These are phyloP conservation scores for Craterocephalus amniculus DNA, from an alignment of 2,797 vertebrate genomes.

Conservation along the genomic window DNA sequence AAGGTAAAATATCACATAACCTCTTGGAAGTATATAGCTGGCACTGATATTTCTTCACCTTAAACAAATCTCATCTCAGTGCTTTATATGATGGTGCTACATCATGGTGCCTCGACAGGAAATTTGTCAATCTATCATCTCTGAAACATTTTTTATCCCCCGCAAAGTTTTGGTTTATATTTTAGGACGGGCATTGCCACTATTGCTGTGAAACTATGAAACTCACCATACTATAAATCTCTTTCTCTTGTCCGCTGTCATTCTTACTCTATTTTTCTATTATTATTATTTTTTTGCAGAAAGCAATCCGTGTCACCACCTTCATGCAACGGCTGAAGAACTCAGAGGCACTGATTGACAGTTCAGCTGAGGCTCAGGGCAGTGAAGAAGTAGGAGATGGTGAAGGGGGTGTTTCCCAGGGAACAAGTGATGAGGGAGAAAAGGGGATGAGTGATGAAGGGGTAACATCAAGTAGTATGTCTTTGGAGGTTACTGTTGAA, in stretches of 20 bases:
- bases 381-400: slow-evolving; percentile 57
- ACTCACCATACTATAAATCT: not conserved
- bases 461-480: slow-evolving; percentile 77
- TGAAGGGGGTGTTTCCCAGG: slow-evolving; percentile 65
- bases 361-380: slow-evolving; percentile 61
- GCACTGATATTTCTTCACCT: slow-evolving; percentile 54
- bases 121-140: slow-evolving; percentile 54
- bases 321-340: slow-evolving; percentile 90
- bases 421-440: slow-evolving; percentile 71
- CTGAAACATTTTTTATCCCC: slow-evolving; percentile 43
- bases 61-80: slow-evolving; percentile 51
- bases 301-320: slow-evolving; percentile 90
- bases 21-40: slow-evolving; percentile 63
- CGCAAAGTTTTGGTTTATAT: slow-evolving; percentile 10
- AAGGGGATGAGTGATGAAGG: slow-evolving; percentile 70
- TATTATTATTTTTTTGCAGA: slow-evolving; percentile 75
- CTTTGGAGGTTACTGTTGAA: slow-evolving; percentile 83
- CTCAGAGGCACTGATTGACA: slow-evolving; percentile 77
- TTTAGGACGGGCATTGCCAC: slow-evolving; percentile 15
- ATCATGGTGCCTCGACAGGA: slow-evolving; percentile 53
- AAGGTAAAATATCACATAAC: slow-evolving; percentile 46
- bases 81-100: slow-evolving; percentile 48
- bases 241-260: slow-evolving; percentile 23
- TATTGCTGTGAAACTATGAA: slow-evolving; percentile 10
- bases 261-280: slow-evolving; percentile 44